Evolutionary conservation across 1,140 invertebrate genomes (phyloP).

Genomic region (Drosophila busckii): DNA sequence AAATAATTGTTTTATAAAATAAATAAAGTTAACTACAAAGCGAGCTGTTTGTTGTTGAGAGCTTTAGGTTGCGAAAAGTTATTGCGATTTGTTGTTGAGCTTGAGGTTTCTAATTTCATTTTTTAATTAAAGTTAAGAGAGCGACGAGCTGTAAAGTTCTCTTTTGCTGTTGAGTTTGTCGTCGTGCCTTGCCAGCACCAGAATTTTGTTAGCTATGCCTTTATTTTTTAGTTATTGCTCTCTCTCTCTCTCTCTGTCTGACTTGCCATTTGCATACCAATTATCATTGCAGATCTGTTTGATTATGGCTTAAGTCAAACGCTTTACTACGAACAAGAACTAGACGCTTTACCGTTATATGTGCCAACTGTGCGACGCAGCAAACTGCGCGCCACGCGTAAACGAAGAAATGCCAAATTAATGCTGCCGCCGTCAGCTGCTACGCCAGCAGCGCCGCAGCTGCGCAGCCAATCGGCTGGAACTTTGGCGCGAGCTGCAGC

Average conservation of each 20-base stretch:
- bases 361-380: conserved; percentile 31
- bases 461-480: conserved; percentile 49
- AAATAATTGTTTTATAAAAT: no score
- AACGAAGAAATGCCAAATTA: conserved; percentile 18
- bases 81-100: no score
- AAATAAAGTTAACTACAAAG: no score
- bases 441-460: conserved; percentile 8
- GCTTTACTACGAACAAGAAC: conserved; percentile 59
- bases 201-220: conserved; percentile 35
- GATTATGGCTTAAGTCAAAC: conserved; percentile 60
- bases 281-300: conserved; percentile 68
- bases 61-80: no score
- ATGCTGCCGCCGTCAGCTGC: background rate
- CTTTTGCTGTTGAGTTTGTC: no score
- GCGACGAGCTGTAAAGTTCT: no score
- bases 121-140: no score
- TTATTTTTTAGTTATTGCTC: conserved; percentile 3
- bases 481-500: conserved; percentile 47
- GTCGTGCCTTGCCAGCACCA: conserved; percentile 9
- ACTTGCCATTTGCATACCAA: conserved; percentile 45
- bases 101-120: no score
- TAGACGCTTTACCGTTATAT: background rate
- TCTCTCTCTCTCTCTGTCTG: conserved; percentile 31
- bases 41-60: no score
- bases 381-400: conserved; percentile 52